Evolutionary conservation across 2,113 vertebrate genomes (phyloP), one percentile per base, ranked within the genome.

Genomic region (Mus spicilegus): DNA sequence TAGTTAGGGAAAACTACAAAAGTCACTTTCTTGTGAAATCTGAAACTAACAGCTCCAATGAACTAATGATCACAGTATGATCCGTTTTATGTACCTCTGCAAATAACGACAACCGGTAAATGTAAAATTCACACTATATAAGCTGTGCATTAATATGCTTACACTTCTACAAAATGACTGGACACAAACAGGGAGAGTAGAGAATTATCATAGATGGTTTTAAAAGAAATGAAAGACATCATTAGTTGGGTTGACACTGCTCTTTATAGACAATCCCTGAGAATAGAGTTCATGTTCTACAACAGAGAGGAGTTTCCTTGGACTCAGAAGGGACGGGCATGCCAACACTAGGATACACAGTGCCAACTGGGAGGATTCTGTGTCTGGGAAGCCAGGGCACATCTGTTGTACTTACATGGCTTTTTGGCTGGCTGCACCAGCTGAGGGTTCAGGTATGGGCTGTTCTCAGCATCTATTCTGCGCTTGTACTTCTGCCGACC

Each of bases 401-500:
- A 14, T 93, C 76, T 78, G 86, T 70, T 95, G 65, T 98, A 98
- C 99, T 99, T 99, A 99, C 99, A 99, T 99, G 99, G 99, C 99
- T 99, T 99, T 99, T 99, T 99, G 97, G 99, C 99, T 89, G 99
- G 99, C 98, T 99, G 99, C 97, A 99, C 99, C 98, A 99, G 98
- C 98, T 99, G 99, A 96, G 99, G 99, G 98, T 99, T 99, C 99
- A 99, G 99, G 98, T 99, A 99, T 1, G 99, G 99, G 97, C 99
- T 99, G 98, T 99, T 99, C 98, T 99, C 99, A 39, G 99, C 99
- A 94, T 99, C 99, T 99, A 99, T 99, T 99, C 99, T 99, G 96
- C 99, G 99, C 98, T 99, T 99, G 98, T 99, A 99, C 98, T 99
- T 99, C 99, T 99, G 99, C 97, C 99, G 99, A 94, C 99, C 99